Base-by-base conservation (phyloP, 2,888 invertebrate species). In the Eupithecia inturbata region DNA sequence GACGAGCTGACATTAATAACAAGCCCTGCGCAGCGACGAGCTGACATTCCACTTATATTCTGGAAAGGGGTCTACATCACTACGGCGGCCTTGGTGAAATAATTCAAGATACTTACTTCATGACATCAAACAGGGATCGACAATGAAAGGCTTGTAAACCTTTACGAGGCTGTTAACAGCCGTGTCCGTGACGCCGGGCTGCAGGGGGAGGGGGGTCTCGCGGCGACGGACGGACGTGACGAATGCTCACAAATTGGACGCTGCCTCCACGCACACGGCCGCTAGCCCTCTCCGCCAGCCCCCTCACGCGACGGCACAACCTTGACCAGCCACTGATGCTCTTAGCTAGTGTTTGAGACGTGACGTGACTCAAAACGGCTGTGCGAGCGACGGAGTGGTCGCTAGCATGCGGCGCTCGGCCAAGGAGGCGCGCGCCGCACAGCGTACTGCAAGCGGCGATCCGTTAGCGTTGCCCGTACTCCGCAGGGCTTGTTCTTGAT, bases 191-290 rank as follows among this genome's bases (percentile, higher is more conserved):
- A 57, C 70, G 28, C 16, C 26, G 14, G 57, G 2, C n/a, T 1
- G n/a, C 14, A 14, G 57, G 26, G 26, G 12, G 5, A 14, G 57
- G 5, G 22, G 36, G 39, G 70, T 39, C 33, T 33, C 39, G 33
- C 62, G 16, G 69, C 12, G 70, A 70, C 75, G 78, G 41, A 14
- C 39, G 45, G 45, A 19, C 19, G 41, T 70, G 75, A 76, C 78
- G 75, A 77, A 78, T 77, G 69, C 45, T 14, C 26, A 62, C 70
- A 36, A 72, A 76, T 70, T 72, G 72, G 74, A 71, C 0, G 57
- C 57, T 36, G 36, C 4, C 57, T 26, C 60, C 14, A 7, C 60
- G 28, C 28, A 4, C 26, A 14, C 39, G 1, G 39, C 31, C 39
- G 39, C 60, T 5, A 16, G 26, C 22, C 3, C 31, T 3, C 31